Percentiles rank a stretch among this genome's conserved stretches.
phyloP scores from a whole-genome alignment of 2,888 invertebrate species.

The Thyatira batis region DNA sequence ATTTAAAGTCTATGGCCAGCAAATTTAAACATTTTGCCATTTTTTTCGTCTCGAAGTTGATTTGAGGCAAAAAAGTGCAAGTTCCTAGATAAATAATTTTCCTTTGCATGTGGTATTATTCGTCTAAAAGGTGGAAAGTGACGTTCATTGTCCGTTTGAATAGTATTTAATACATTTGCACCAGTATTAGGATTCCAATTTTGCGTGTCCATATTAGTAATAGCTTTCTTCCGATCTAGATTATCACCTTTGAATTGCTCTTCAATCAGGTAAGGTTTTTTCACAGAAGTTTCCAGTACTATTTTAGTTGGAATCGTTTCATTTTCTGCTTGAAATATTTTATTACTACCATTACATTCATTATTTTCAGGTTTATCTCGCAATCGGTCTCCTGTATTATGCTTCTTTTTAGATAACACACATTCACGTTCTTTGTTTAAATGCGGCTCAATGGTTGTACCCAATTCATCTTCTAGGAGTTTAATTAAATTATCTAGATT shows the following conservation, averaged over 20 bases:
- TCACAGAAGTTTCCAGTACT: slow-evolving; percentile 44
- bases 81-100: slow-evolving; percentile 38
- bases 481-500: slow-evolving; percentile 66
- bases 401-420: slow-evolving; percentile 25
- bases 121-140: slow-evolving; percentile 16
- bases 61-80: slow-evolving; percentile 41
- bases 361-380: slow-evolving; percentile 25
- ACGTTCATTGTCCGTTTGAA: slow-evolving; percentile 22
- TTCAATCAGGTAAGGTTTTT: slow-evolving; percentile 45
- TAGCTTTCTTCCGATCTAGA: slow-evolving; percentile 51
- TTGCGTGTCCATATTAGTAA: slow-evolving; percentile 46
- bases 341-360: slow-evolving; percentile 29
- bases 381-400: slow-evolving; percentile 23
- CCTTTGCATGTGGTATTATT: slow-evolving; percentile 20
- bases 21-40: slow-evolving; percentile 68
- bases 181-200: slow-evolving; percentile 38
- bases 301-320: slow-evolving; percentile 48
- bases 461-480: slow-evolving; percentile 69
- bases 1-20: slow-evolving; percentile 60
- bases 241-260: slow-evolving; percentile 43
- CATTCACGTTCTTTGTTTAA: slow-evolving; percentile 26
- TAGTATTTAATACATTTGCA: slow-evolving; percentile 18
- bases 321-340: slow-evolving; percentile 27
- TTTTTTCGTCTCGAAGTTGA: slow-evolving; percentile 55
- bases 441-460: slow-evolving; percentile 40